Evolutionary conservation across 2,888 invertebrate species (phyloP), one percentile per base, ranked within the genome.

Genomic region (Xylocampa areola): DNA sequence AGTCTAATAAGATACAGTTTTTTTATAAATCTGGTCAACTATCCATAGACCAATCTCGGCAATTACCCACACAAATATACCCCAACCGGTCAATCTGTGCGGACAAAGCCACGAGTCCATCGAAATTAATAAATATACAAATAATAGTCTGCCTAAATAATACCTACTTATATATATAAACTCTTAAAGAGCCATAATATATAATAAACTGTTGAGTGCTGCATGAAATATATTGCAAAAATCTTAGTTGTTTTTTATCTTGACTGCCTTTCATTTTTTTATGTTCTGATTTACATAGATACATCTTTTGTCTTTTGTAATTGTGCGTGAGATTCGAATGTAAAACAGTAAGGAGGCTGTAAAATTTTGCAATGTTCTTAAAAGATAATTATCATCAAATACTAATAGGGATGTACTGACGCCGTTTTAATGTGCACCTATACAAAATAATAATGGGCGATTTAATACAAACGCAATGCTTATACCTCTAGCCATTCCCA

Each of bases 401-500:
- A 13, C 16, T 0, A 4, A 27, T 17, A 45, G 29, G n/a, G 11
- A 11, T 7, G 1, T 5, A 4, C n/a, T 10, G 21, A 32, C n/a
- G n/a, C n/a, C n/a, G n/a, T n/a, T n/a, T n/a, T n/a, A n/a, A n/a
- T n/a, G n/a, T n/a, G n/a, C n/a, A n/a, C n/a, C n/a, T n/a, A n/a
- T n/a, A n/a, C n/a, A n/a, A n/a, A n/a, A n/a, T n/a, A n/a, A n/a
- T n/a, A n/a, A n/a, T n/a, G n/a, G n/a, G n/a, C n/a, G n/a, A n/a
- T n/a, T n/a, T 33, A 10, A 10, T 11, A 17, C 8, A 16, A 5
- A 19, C 2, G 2, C 14, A n/a, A n/a, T 19, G 11, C n/a, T n/a
- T 11, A 13, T 82, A 93, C 94, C 92, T 88, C 93, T 84, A 14
- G 93, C 92, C 36, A 88, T 73, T 41, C 89, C 89, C 23, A 94